Evolutionary conservation across 2,113 vertebrate genomes (phyloP), one percentile per base, ranked within the genome.

Genomic region (Onychostoma macrolepis): DNA sequence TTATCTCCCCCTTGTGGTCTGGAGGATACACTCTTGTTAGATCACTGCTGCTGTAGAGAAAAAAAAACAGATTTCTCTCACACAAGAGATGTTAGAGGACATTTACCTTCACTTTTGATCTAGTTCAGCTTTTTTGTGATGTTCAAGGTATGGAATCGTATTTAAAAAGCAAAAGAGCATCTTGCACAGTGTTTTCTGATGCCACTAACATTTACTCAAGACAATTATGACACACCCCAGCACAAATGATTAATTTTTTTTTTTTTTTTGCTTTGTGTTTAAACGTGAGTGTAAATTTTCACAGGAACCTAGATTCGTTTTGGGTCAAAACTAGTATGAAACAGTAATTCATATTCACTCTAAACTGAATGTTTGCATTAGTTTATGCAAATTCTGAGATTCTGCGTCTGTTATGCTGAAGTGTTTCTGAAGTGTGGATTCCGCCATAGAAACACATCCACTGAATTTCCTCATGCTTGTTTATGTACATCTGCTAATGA

Each of bases 21-120:
- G 65, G 33, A 87, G 36, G 56, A 86, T 58, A 13, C 74, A 58
- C 85, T 56, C 86, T 83, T 77, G 82, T 65, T 69, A 87, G 80
- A 78, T 83, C 56, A 78, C 36, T 84, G 84, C 88, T 87, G 89
- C 87, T 87, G 81, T 80, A 81, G 15, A 58, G 65, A 75, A 85
- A 24, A 38, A 36, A 33, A 36, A 21, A 53, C 8, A 1, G 26
- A 21, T 53, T 78, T 15, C 75, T 78, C 26, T 78, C 26, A 33
- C 26, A 26, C 9, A 28, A 78, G 19, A 71, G 41, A 69, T 30
- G 17, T 9, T 53, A 38, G 28, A 53, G 67, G 69, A 58, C n/a
- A 36, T 84, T 75, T 36, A 74, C 33, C 13, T 74, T 58, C 13
- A 83, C 1, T 8, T 56, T 84, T 74, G 12, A 74, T 26, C 30